Base-by-base conservation (phyloP, 1,140 invertebrate species). In the Hestina assimilis region DNA sequence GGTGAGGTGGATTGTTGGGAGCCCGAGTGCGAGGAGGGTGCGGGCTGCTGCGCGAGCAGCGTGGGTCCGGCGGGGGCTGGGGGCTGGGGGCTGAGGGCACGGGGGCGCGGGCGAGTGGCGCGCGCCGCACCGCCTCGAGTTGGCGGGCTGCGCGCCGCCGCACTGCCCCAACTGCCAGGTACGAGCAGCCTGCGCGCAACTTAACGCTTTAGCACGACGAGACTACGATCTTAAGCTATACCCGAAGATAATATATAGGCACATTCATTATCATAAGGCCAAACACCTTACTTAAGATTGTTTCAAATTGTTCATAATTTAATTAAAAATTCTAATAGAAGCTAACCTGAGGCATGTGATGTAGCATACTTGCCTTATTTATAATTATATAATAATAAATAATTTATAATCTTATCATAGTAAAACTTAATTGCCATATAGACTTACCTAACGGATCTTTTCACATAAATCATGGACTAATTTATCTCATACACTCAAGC, bases 1-100 rank as follows among this genome's bases (percentile, higher is more conserved):
- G 95, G 96, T 33, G 95, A 97, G 89, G 92, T 96, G 55, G 95
- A 96, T 89, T 97, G 96, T 78, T 96, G 95, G 95, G 92, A 94
- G 66, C 90, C 95, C 75, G 93, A 95, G 72, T 97, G 96, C 89
- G 95, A 95, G 55, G 95, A 89, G 79, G 91, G 61, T 91, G 93
- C 71, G 90, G 93, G 24, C 83, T 95, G 47, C 91, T 91, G 67
- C 79, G 89, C 43, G 83, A 86, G 91, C 11, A 91, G 91, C 7
- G 92, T 94, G 94, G 93, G 84, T 94, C 94, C 83, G 91, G 92
- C 11, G 89, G 92, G 24, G 95, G 94, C 74, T 50, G 53, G 38
- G 33, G 57, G 68, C 90, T 59, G 93, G 76, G 51, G 50, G 91
- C 91, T 7, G 92, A 94, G 94, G 93, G 85, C 94, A 94, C 83